phyloP scores from a whole-genome alignment of 2,113 vertebrate genomes.

The Ranitomeya imitator region DNA sequence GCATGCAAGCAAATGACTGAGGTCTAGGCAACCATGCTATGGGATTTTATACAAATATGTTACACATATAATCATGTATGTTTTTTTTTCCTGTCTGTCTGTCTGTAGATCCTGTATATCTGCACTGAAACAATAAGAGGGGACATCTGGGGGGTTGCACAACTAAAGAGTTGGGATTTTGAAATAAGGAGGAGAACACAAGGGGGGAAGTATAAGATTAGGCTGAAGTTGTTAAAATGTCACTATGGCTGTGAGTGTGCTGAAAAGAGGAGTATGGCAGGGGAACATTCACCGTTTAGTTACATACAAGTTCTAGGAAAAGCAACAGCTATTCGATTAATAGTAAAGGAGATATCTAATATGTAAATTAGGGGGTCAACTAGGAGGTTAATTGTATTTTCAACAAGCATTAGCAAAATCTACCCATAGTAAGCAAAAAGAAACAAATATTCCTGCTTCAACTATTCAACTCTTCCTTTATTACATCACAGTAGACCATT shows the following conservation, averaged over 20 bases:
- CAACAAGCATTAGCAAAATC: slow-evolving; percentile 64
- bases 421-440: slow-evolving; percentile 40
- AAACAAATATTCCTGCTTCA: slow-evolving; percentile 57
- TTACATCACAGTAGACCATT: not conserved
- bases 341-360: slow-evolving; percentile 62
- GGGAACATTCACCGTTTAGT: slow-evolving; percentile 69
- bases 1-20: slow-evolving; percentile 78
- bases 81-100: slow-evolving; percentile 2
- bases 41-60: slow-evolving; percentile 24
- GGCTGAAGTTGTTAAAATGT: slow-evolving; percentile 65
- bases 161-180: slow-evolving; percentile 58
- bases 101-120: slow-evolving; percentile 35
- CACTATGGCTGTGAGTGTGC: slow-evolving; percentile 57
- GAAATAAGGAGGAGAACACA: slow-evolving; percentile 58
- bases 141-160: slow-evolving; percentile 6
- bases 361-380: slow-evolving; percentile 67
- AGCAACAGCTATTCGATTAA: slow-evolving; percentile 62
- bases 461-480: slow-evolving; percentile 18
- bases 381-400: slow-evolving; percentile 66
- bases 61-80: slow-evolving; percentile 26
- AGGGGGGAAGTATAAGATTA: slow-evolving; percentile 61
- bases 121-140: slow-evolving; percentile 23
- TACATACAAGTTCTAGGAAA: slow-evolving; percentile 63
- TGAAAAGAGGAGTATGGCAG: slow-evolving; percentile 60
- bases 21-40: slow-evolving; percentile 71